A percentile compares a stretch with the other conserved stretches of the same genome.
phyloP scores from a whole-genome alignment of 1,140 invertebrate genomes.

The Drosophila paulistorum region DNA sequence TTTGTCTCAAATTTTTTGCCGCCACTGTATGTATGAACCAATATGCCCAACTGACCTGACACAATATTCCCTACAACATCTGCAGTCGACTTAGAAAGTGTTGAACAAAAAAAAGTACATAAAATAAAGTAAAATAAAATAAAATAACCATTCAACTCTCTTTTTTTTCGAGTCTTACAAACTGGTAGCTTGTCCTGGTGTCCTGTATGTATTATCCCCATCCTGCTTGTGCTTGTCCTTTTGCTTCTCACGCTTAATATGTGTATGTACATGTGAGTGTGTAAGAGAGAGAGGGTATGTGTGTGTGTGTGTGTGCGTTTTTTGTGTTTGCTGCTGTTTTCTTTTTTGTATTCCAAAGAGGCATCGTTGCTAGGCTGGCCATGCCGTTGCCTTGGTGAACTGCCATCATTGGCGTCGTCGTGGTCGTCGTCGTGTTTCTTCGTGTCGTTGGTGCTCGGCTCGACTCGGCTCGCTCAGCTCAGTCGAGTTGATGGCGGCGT shows the following conservation, averaged over 20 bases:
- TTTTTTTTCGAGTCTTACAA: neutral
- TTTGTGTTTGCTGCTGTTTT: conserved; percentile 10
- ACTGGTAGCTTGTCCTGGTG: neutral
- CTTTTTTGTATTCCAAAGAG: conserved; percentile 27
- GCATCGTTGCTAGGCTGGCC: conserved; percentile 45
- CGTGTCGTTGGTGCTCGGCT: conserved; percentile 24
- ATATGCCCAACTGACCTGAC: no score
- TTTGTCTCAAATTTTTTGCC: no score
- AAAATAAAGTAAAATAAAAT: neutral
- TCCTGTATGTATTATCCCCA: neutral
- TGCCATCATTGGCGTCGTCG: conserved; percentile 49
- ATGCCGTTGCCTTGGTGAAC: conserved; percentile 49
- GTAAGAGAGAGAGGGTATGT: no score
- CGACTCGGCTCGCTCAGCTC: conserved; percentile 42
- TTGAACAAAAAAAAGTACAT: neutral
- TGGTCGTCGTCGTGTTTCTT: conserved; percentile 27
- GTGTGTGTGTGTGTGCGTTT: neutral
- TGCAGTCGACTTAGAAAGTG: neutral
- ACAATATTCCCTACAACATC: neutral
- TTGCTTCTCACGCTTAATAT: conserved; percentile 1
- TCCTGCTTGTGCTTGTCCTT: conserved; percentile 28
- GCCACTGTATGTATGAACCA: neutral
- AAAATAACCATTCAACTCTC: neutral
- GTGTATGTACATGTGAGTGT: no score
- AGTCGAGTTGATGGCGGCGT: conserved; percentile 36